phyloP scores from a whole-genome alignment of 2,888 invertebrate genomes.

The Spicauda simplicius region DNA sequence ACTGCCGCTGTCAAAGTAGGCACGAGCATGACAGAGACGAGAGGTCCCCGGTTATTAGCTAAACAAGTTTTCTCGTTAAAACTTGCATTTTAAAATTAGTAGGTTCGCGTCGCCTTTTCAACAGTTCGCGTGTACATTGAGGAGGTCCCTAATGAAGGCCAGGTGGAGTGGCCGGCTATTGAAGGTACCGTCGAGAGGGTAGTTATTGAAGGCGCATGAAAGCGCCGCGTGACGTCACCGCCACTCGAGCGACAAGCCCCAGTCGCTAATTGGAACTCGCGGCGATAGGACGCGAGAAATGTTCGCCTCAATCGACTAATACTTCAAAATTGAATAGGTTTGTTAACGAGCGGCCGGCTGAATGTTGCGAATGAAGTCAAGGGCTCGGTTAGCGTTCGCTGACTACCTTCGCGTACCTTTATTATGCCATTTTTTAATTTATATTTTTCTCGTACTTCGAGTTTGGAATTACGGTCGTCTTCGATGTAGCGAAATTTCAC shows the following conservation, averaged over 20 bases:
- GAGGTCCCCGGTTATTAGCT: conserved; percentile 69
- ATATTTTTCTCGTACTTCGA: conserved; percentile 38
- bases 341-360: conserved; percentile 80
- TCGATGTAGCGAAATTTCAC: conserved; percentile 50
- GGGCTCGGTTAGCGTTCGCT: conserved; percentile 62
- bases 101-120: conserved; percentile 70
- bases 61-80: conserved; percentile 76
- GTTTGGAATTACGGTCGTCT: conserved; percentile 44
- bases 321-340: conserved; percentile 82
- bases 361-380: conserved; percentile 72
- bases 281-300: conserved; percentile 80
- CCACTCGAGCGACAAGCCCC: conserved; percentile 78
- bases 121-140: conserved; percentile 68
- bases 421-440: conserved; percentile 47
- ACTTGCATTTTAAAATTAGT: conserved; percentile 73
- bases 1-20: conserved; percentile 35
- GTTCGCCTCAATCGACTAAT: conserved; percentile 80
- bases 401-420: conserved; percentile 52
- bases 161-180: conserved; percentile 81
- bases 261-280: conserved; percentile 83
- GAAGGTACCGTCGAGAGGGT: conserved; percentile 81
- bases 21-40: conserved; percentile 40
- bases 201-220: conserved; percentile 82
- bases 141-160: conserved; percentile 79
- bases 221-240: conserved; percentile 80